Evolutionary conservation across 2,888 invertebrate species (phyloP).

Genomic region (Caenorhabditis panamensis): DNA sequence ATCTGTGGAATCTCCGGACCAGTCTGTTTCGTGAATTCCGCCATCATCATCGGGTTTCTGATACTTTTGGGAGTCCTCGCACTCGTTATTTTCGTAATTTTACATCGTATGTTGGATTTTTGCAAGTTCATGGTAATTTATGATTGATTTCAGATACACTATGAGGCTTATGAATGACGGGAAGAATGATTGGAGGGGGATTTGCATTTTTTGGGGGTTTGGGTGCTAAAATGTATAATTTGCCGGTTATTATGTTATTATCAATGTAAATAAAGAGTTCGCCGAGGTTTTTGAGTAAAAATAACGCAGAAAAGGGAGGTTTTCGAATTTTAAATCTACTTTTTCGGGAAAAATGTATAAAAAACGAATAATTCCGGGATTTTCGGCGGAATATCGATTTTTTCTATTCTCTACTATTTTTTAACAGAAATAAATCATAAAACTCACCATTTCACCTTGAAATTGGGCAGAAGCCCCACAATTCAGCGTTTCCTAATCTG

Average conservation of each 20-base stretch:
- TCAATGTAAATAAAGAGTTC: background rate
- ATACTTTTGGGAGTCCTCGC: slow-evolving; percentile 45
- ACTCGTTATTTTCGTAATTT: slow-evolving; percentile 47
- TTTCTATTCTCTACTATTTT: background rate
- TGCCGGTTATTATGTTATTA: no score
- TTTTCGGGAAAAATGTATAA: no score
- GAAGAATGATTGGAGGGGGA: no score
- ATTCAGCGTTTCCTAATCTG: background rate
- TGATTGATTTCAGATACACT: slow-evolving; percentile 40
- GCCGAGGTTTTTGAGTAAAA: background rate
- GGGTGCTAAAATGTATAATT: no score
- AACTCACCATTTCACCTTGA: slow-evolving; percentile 13
- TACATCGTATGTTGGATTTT: slow-evolving; percentile 40
- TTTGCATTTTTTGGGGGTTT: no score
- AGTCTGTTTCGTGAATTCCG: slow-evolving; percentile 18
- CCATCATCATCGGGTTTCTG: slow-evolving; percentile 44
- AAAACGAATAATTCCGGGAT: no score
- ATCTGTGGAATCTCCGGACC: slow-evolving; percentile 57
- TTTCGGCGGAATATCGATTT: background rate
- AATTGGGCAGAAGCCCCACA: background rate
- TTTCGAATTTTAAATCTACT: background rate
- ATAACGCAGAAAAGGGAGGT: no score
- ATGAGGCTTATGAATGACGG: no score
- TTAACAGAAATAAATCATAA: background rate
- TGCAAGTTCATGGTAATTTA: no score